Percentiles rank a stretch among this genome's conserved stretches.
These are phyloP conservation scores for Idaea aversata DNA, from an alignment of 2,888 invertebrate genomes.

Conservation along the genomic window DNA sequence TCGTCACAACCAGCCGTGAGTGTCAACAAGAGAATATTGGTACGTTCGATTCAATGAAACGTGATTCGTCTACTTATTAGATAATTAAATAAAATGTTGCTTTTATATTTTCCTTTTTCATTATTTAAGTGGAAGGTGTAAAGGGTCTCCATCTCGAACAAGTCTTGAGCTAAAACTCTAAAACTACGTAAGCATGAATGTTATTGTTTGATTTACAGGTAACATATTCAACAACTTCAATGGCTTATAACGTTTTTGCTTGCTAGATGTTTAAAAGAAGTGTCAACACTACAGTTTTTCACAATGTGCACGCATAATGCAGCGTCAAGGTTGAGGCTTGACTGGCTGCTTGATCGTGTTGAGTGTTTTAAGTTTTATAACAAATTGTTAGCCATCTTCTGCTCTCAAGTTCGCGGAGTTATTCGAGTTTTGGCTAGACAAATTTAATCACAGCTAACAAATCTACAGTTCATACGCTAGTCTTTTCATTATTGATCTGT, in stretches of 20 bases:
- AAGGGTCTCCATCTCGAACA: too few species aligned
- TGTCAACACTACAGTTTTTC: too few species aligned
- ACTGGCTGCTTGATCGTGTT: too few species aligned
- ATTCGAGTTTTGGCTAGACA: not conserved
- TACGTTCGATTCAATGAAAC: constrained; percentile 42
- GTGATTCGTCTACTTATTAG: constrained; percentile 55
- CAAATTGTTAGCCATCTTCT: not conserved
- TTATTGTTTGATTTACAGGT: too few species aligned
- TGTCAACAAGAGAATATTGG: constrained; percentile 48
- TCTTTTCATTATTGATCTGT: not conserved
- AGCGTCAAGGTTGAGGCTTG: too few species aligned
- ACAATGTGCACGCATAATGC: too few species aligned
- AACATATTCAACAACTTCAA: too few species aligned
- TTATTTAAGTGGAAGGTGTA: constrained; percentile 5
- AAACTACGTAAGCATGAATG: too few species aligned
- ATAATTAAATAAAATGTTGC: constrained; percentile 41
- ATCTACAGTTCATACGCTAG: constrained; percentile 1
- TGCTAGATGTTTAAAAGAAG: too few species aligned
- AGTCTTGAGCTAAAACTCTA: too few species aligned
- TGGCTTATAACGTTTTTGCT: too few species aligned
- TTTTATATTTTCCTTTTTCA: constrained; percentile 31
- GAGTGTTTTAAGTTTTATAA: too few species aligned
- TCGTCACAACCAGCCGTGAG: constrained; percentile 49
- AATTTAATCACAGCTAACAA: constrained; percentile 1
- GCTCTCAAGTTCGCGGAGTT: constrained; percentile 5